Evolutionary conservation across 2,113 vertebrate genomes (phyloP), one percentile per base, ranked within the genome.

Genomic region (Dipodomys merriami): DNA sequence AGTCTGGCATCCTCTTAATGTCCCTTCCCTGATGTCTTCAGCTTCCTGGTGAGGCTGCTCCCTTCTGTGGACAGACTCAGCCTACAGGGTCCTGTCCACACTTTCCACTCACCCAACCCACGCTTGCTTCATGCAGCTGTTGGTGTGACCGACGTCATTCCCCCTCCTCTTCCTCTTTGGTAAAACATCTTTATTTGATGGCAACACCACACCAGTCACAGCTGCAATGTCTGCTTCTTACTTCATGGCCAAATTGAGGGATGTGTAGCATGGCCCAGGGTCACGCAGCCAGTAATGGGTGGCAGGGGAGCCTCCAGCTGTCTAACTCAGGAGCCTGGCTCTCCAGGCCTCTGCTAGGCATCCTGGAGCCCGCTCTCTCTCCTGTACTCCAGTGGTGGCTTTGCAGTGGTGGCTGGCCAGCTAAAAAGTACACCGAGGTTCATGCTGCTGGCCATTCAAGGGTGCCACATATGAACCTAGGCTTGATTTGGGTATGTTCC

Each of bases 341-440:
- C 23, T 11, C 11, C 18, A 12, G 60, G n/a, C 11, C 0, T 18
- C 57, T 39, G 8, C 27, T 39, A 9, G 76, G 62, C 10, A 0
- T 4, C 6, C 1, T 0, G 35, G 22, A 27, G 27, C 46, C n/a
- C 8, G 23, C 4, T 11, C 60, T 25, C 62, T 49, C 8, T 49
- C 15, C 1, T 0, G 2, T 6, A 11, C 72, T 22, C 22, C 0
- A 29, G 64, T 1, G 0, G 16, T 2, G 0, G 20, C 10, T 27
- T 11, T 23, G 12, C 2, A 6, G 20, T 19, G 57, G 33, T 3
- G 33, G 53, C 19, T 5, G 27, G 13, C 30, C 9, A 29, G 3
- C 5, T 9, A 4, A 69, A 15, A 12, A 8, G 8, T 11, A 1
- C 15, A 27, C 25, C 6, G 16, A 1, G 62, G 35, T 33, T 7